Conservation (phyloP, 2,888 invertebrate genomes). For the Cactoblastis cactorum region DNA sequence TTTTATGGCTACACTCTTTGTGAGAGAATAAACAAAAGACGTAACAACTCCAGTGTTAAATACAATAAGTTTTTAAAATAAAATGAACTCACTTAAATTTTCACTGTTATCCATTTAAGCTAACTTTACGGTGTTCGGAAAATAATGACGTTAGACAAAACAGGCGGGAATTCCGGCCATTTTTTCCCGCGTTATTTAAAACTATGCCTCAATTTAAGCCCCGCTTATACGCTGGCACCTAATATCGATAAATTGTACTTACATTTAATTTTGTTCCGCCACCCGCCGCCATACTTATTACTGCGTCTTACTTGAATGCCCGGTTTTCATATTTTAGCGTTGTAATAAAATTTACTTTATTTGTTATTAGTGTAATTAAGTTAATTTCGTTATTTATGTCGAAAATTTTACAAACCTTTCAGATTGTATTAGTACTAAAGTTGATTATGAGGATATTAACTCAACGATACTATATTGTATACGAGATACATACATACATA, state of each 20-base stretch:
- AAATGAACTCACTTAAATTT: neutral
- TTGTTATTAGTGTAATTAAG: too few species aligned
- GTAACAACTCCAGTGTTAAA: too few species aligned
- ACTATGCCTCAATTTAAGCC: conserved; percentile 6
- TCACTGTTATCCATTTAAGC: neutral
- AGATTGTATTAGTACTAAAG: too few species aligned
- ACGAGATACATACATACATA: too few species aligned
- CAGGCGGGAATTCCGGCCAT: neutral
- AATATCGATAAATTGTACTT: conserved; percentile 10
- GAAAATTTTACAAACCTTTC: too few species aligned
- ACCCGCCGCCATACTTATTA: neutral
- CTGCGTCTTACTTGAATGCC: neutral
- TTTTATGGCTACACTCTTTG: too few species aligned
- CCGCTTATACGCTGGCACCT: conserved; percentile 1
- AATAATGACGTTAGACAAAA: neutral
- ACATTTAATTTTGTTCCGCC: conserved; percentile 3
- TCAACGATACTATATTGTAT: too few species aligned
- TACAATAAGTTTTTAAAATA: neutral
- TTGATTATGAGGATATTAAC: too few species aligned
- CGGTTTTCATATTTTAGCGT: neutral
- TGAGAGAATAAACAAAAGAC: too few species aligned
- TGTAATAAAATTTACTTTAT: too few species aligned
- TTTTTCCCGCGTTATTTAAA: conserved; percentile 6
- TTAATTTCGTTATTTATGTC: too few species aligned
- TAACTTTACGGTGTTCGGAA: neutral